phyloP scores from a whole-genome alignment of 1,140 invertebrate genomes.

The Penaeus vannamei region DNA sequence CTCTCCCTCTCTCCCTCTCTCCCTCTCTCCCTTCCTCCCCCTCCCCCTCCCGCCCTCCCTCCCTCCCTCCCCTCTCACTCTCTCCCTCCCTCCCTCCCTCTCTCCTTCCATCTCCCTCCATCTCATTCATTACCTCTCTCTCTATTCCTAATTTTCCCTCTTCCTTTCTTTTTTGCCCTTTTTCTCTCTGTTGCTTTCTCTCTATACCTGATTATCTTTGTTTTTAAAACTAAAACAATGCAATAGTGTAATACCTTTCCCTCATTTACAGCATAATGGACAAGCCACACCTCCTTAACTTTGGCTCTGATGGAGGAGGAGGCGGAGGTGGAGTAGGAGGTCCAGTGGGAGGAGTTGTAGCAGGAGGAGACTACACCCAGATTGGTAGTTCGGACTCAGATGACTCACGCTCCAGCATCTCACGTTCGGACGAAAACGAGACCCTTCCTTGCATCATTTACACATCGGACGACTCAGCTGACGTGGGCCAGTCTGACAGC shows the following conservation, averaged over 20 bases:
- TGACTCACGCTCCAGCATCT: constrained; percentile 57
- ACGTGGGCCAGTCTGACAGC: constrained; percentile 53
- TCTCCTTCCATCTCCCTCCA: too few species aligned
- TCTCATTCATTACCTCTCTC: too few species aligned
- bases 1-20: too few species aligned
- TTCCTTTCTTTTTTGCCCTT: too few species aligned
- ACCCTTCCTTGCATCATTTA: constrained; percentile 49
- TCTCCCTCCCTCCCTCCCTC: too few species aligned
- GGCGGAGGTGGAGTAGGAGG: neutral
- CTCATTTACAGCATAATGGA: constrained; percentile 13
- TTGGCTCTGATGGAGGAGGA: neutral
- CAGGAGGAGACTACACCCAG: constrained; percentile 25
- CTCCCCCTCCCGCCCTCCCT: too few species aligned
- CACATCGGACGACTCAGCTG: constrained; percentile 58
- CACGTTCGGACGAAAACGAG: constrained; percentile 51
- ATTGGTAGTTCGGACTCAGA: constrained; percentile 53
- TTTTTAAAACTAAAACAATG: neutral
- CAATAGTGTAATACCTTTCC: neutral
- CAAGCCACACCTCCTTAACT: constrained; percentile 35
- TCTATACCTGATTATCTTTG: too few species aligned
- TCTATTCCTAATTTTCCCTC: too few species aligned
- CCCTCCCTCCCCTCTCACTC: too few species aligned
- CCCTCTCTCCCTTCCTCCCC: too few species aligned
- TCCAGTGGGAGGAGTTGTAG: neutral
- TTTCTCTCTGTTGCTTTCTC: too few species aligned